A percentile compares a stretch with the other conserved stretches of the same genome.
Conservation (phyloP, 2,113 vertebrate genomes). For the Caracal caracal region DNA sequence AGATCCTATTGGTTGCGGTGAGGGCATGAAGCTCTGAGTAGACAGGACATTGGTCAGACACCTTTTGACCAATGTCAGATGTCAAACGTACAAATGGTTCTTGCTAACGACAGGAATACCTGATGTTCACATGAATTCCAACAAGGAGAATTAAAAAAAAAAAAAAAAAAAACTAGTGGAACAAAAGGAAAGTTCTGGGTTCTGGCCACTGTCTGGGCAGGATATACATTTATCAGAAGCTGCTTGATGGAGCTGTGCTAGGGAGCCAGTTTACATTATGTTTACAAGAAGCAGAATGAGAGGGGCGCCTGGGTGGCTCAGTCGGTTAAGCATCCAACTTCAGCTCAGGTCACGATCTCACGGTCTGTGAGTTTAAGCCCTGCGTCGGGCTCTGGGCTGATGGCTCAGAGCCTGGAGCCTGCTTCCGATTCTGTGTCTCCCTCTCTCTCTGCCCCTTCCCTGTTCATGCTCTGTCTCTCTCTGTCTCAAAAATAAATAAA, state of each 20-base stretch:
- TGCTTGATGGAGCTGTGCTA: not conserved
- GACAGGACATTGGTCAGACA: not conserved
- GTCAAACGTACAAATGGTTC: not conserved
- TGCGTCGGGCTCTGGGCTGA: accelerated
- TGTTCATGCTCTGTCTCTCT: no score
- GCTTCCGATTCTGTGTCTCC: no score
- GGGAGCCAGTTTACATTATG: not conserved
- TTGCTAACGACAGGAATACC: not conserved
- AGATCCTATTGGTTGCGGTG: not conserved
- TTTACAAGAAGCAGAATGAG: not conserved
- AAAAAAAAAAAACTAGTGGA: not conserved
- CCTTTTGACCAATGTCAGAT: not conserved
- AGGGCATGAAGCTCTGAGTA: not conserved
- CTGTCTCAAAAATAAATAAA: no score
- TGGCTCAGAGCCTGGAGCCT: no score
- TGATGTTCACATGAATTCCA: not conserved
- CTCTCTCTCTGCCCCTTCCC: no score
- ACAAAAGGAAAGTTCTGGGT: not conserved
- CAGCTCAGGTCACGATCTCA: no score
- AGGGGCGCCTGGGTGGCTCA: no score
- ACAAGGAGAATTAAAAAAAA: not conserved
- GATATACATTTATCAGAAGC: not conserved
- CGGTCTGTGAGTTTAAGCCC: no score
- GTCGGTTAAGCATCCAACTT: no score
- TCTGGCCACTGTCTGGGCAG: not conserved